Evolutionary conservation across 2,113 vertebrate genomes (phyloP).

Genomic region (Entelurus aequoreus): DNA sequence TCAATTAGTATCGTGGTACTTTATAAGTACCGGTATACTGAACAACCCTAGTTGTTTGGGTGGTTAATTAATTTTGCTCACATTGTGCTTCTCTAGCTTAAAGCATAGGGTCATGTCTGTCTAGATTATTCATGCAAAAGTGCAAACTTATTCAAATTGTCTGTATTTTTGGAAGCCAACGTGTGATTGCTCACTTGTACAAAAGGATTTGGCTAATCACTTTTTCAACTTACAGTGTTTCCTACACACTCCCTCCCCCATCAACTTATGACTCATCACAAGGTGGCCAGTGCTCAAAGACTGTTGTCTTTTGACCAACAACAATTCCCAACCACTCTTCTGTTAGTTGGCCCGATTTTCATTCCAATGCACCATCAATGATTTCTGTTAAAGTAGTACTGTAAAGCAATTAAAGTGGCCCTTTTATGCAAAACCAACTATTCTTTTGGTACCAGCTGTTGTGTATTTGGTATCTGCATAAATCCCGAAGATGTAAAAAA

Average conservation of each 20-base stretch:
- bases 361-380: background rate
- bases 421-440: too few species aligned
- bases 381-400: background rate
- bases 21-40: too few species aligned
- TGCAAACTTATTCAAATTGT: constrained; percentile 1
- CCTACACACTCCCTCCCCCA: background rate
- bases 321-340: background rate
- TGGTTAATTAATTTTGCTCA: background rate
- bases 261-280: constrained; percentile 2
- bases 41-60: background rate
- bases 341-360: background rate
- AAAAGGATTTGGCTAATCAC: constrained; percentile 24
- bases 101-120: background rate
- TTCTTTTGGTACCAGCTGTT: too few species aligned
- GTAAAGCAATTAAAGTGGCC: too few species aligned
- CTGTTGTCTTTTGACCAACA: background rate
- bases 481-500: too few species aligned
- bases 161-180: constrained; percentile 4
- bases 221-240: constrained; percentile 8
- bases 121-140: background rate
- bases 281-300: background rate
- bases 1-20: too few species aligned
- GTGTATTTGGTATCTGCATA: too few species aligned
- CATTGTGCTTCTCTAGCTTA: background rate
- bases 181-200: constrained; percentile 2